These are phyloP conservation scores for Trypoxylus dichotomus DNA, from an alignment of 1,140 invertebrate species.

Conservation along the genomic window DNA sequence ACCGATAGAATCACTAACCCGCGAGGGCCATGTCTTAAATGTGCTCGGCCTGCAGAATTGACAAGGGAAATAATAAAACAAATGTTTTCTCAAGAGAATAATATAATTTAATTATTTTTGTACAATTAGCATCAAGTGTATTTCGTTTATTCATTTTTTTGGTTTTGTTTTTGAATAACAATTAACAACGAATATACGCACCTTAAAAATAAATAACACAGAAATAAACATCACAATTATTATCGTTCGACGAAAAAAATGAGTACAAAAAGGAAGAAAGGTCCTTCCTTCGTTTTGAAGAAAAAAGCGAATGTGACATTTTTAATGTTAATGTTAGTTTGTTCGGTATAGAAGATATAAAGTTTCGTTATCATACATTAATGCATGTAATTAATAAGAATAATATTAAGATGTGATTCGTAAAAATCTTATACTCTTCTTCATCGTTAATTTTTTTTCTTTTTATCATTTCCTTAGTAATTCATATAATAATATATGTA, in stretches of 20 bases:
- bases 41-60: too few species aligned
- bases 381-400: background rate
- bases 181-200: conserved; percentile 13
- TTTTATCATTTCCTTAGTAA: background rate
- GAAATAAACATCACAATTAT: conserved; percentile 25
- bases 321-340: background rate
- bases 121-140: conserved; percentile 24
- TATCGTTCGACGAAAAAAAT: background rate
- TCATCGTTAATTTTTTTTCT: background rate
- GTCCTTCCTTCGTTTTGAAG: background rate
- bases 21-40: too few species aligned
- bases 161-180: background rate
- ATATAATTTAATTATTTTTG: conserved; percentile 9
- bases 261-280: background rate
- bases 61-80: background rate
- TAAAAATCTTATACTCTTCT: conserved; percentile 16
- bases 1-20: too few species aligned
- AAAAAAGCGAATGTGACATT: conserved; percentile 1
- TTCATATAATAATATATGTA: conserved; percentile 11
- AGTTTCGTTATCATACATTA: background rate
- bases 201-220: conserved; percentile 20
- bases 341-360: conserved; percentile 1
- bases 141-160: background rate
- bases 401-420: conserved; percentile 6
- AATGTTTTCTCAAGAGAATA: background rate